Evolutionary conservation across 1,140 invertebrate species (phyloP).

Genomic region (Drosophila fuyamai): DNA sequence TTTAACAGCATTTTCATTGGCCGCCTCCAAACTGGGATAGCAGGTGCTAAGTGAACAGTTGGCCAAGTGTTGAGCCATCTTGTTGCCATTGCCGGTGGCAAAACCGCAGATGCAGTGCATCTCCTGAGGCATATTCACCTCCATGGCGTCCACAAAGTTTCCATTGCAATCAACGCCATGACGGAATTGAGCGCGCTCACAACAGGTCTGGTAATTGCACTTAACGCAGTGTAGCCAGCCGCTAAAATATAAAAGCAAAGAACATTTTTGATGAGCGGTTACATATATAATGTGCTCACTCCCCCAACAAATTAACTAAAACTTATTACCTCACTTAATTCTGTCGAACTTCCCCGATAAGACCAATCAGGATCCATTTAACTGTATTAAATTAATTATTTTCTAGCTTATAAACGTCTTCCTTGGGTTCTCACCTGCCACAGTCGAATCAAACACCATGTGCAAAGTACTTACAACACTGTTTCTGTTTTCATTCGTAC

Average conservation of each 20-base stretch:
- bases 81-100: slow-evolving; percentile 88
- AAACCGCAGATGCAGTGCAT: slow-evolving; percentile 92
- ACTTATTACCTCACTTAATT: not conserved
- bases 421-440: not conserved
- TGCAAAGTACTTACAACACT: slow-evolving; percentile 3
- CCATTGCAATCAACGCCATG: slow-evolving; percentile 88
- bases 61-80: slow-evolving; percentile 88
- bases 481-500: not conserved
- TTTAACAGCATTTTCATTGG: slow-evolving; percentile 86
- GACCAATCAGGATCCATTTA: slow-evolving; percentile 46
- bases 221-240: slow-evolving; percentile 90
- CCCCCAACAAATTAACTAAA: not conserved
- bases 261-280: not conserved
- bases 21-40: slow-evolving; percentile 86
- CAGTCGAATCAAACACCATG: slow-evolving; percentile 12
- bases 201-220: slow-evolving; percentile 91
- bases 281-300: not conserved
- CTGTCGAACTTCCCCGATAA: slow-evolving; percentile 26
- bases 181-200: slow-evolving; percentile 89
- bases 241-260: slow-evolving; percentile 84
- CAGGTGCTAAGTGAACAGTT: slow-evolving; percentile 88
- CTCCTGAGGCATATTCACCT: slow-evolving; percentile 86
- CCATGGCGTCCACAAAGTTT: slow-evolving; percentile 83
- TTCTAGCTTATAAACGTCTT: not conserved
- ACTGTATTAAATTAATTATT: slow-evolving; percentile 56